phyloP scores from a whole-genome alignment of 2,888 invertebrate genomes.

The Acleris sparsana region DNA sequence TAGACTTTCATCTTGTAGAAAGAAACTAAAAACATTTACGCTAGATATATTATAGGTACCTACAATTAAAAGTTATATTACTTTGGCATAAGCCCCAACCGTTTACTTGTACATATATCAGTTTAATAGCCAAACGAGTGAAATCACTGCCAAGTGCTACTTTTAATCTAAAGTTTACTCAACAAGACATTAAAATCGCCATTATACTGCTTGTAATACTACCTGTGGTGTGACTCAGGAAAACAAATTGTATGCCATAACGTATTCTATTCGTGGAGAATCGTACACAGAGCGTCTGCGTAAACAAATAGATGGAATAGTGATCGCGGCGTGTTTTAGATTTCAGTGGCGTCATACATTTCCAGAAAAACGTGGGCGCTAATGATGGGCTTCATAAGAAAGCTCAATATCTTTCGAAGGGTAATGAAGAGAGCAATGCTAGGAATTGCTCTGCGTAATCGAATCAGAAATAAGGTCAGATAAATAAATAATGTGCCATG shows the following conservation, averaged over 20 bases:
- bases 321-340: slow-evolving; percentile 8
- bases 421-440: too few relatives aligned
- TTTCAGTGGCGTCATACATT: slow-evolving; percentile 3
- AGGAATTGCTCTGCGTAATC: too few relatives aligned
- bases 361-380: too few relatives aligned
- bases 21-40: background rate
- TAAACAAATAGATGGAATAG: slow-evolving; percentile 25
- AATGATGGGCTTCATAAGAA: too few relatives aligned
- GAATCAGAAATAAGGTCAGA: too few relatives aligned
- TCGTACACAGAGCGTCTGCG: slow-evolving; percentile 17
- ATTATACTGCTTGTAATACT: slow-evolving; percentile 16
- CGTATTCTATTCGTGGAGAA: slow-evolving; percentile 27
- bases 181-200: slow-evolving; percentile 11
- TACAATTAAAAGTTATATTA: slow-evolving; percentile 1
- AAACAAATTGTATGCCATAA: slow-evolving; percentile 24
- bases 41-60: background rate
- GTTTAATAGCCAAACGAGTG: slow-evolving; percentile 10
- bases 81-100: background rate
- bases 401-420: too few relatives aligned
- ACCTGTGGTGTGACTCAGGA: slow-evolving; percentile 24
- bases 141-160: slow-evolving; percentile 25
- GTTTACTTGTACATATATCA: slow-evolving; percentile 6
- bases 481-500: too few relatives aligned
- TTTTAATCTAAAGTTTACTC: slow-evolving; percentile 15
- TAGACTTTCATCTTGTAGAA: background rate